These are phyloP conservation scores for Hydrochoerus hydrochaeris DNA, from an alignment of 2,113 vertebrate genomes.

Conservation along the genomic window DNA sequence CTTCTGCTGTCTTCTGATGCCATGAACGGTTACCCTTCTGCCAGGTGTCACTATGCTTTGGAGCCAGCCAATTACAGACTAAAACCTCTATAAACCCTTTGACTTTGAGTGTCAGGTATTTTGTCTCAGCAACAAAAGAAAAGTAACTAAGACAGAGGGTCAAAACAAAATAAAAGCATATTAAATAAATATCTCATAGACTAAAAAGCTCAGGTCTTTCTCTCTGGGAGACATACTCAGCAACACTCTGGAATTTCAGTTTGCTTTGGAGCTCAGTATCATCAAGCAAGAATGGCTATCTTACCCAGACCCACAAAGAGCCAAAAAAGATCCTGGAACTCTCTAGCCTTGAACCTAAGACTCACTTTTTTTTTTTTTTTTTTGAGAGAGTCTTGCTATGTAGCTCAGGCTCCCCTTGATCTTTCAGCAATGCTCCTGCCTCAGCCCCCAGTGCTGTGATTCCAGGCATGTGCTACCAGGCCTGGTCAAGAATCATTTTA, in stretches of 20 bases:
- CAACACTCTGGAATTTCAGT: not conserved
- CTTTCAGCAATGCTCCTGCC: not conserved
- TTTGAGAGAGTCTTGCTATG: not conserved
- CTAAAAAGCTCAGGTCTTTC: not conserved
- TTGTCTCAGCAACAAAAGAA: not conserved
- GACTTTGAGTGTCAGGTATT: not conserved
- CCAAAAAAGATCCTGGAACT: not conserved
- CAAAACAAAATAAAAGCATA: not conserved
- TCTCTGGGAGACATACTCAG: not conserved
- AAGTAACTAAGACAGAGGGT: not conserved
- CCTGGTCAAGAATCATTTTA: not conserved
- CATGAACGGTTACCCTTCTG: not conserved
- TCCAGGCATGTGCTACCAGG: not conserved
- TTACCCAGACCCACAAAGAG: not conserved
- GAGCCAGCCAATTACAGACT: not conserved
- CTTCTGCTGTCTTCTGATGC: not conserved
- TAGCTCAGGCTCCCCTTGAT: not conserved
- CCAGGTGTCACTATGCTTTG: not conserved
- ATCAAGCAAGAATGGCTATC: not conserved
- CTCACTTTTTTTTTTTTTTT: not conserved
- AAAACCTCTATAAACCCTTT: not conserved
- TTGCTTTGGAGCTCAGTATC: not conserved
- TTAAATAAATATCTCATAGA: not conserved
- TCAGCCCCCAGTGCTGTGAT: not conserved
- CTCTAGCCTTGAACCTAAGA: not conserved